These are phyloP conservation scores for Lophura nycthemera DNA, from an alignment of 2,113 vertebrate genomes.

Conservation along the genomic window DNA sequence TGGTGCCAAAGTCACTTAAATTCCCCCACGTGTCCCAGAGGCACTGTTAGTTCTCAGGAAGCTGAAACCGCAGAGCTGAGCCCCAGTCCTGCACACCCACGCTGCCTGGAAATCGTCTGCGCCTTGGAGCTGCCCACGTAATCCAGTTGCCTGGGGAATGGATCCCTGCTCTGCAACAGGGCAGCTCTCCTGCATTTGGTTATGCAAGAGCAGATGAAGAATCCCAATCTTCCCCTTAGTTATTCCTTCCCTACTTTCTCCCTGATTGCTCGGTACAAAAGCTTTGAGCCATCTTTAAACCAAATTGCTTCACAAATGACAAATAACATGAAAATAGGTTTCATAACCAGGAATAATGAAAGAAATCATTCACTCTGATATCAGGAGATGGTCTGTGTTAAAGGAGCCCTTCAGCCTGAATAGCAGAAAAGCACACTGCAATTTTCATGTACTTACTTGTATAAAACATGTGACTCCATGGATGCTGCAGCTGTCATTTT, in stretches of 20 bases:
- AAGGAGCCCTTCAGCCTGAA: slow-evolving; percentile 67
- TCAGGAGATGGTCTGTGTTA: slow-evolving; percentile 54
- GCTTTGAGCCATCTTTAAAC: slow-evolving; percentile 54
- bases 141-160: fast-evolving
- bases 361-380: slow-evolving; percentile 71
- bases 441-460: slow-evolving; percentile 65
- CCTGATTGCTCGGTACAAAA: slow-evolving; percentile 64
- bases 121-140: too few species aligned
- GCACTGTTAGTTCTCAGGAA: background rate
- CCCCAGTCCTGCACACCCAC: too few species aligned
- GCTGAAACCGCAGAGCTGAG: too few species aligned
- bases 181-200: background rate
- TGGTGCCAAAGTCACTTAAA: slow-evolving; percentile 7
- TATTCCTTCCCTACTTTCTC: slow-evolving; percentile 41
- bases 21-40: background rate
- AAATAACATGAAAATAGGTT: slow-evolving; percentile 74
- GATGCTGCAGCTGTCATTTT: slow-evolving; percentile 59
- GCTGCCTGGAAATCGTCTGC: too few species aligned
- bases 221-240: slow-evolving; percentile 32
- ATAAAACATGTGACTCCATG: slow-evolving; percentile 57
- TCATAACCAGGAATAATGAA: slow-evolving; percentile 73
- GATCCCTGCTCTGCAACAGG: background rate
- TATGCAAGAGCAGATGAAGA: slow-evolving; percentile 11
- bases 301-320: slow-evolving; percentile 75
- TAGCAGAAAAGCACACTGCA: slow-evolving; percentile 64